Evolutionary conservation across 2,797 vertebrate genomes (phyloP).

Genomic region (Fistularia tabacaria): DNA sequence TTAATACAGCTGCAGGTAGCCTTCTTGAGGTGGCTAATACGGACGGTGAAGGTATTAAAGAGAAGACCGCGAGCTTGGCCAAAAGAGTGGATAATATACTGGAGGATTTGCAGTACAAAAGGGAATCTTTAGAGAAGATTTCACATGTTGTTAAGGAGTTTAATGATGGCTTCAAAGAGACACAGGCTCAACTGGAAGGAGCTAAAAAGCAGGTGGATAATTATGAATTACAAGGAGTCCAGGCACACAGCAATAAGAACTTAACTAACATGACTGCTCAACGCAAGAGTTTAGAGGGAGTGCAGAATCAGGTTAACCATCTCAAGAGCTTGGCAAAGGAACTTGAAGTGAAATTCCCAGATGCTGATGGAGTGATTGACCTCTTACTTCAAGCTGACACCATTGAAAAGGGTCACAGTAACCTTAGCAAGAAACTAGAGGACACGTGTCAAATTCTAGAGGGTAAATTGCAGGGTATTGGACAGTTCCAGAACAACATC

Average conservation of each 20-base stretch:
- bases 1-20: slow-evolving; percentile 81
- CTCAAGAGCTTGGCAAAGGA: slow-evolving; percentile 82
- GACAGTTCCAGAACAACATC: slow-evolving; percentile 94
- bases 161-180: slow-evolving; percentile 83
- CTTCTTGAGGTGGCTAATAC: slow-evolving; percentile 82
- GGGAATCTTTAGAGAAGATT: slow-evolving; percentile 84
- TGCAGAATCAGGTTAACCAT: slow-evolving; percentile 82
- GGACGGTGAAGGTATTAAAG: slow-evolving; percentile 80
- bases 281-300: slow-evolving; percentile 83
- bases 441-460: slow-evolving; percentile 86
- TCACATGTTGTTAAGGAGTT: slow-evolving; percentile 87
- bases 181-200: slow-evolving; percentile 79
- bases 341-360: slow-evolving; percentile 82
- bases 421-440: slow-evolving; percentile 79
- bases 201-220: slow-evolving; percentile 83
- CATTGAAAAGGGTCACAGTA: slow-evolving; percentile 79
- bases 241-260: slow-evolving; percentile 89
- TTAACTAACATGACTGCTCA: slow-evolving; percentile 90
- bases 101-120: slow-evolving; percentile 84
- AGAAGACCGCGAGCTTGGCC: slow-evolving; percentile 76
- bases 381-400: slow-evolving; percentile 84
- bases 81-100: slow-evolving; percentile 79
- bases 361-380: slow-evolving; percentile 84
- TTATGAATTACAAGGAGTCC: slow-evolving; percentile 80
- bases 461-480: slow-evolving; percentile 92